A percentile compares a stretch with the other conserved stretches of the same genome.
phyloP scores from a whole-genome alignment of 2,888 invertebrate species.

The Rotaria socialis region DNA sequence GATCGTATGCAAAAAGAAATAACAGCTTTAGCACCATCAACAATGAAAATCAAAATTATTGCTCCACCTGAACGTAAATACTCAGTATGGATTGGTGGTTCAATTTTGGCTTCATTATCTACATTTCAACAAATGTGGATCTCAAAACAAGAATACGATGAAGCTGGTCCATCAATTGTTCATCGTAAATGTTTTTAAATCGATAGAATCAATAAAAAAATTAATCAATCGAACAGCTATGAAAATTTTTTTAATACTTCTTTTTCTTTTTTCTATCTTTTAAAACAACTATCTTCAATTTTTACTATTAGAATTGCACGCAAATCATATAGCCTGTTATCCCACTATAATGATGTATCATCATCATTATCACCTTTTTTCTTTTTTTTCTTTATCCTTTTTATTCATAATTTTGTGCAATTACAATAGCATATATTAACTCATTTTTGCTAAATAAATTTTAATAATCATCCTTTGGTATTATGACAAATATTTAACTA shows the following conservation, averaged over 20 bases:
- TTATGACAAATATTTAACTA: neutral
- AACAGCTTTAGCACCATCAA: slow-evolving; percentile 79
- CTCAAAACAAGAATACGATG: slow-evolving; percentile 52
- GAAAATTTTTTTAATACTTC: neutral
- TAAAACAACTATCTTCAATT: neutral
- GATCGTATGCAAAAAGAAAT: slow-evolving; percentile 53
- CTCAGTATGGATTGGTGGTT: slow-evolving; percentile 74
- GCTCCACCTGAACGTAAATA: slow-evolving; percentile 83
- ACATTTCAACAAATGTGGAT: slow-evolving; percentile 56
- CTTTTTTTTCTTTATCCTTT: neutral
- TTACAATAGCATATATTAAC: neutral
- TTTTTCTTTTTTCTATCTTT: neutral
- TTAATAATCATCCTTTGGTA: neutral
- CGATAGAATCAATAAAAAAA: neutral
- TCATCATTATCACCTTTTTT: neutral
- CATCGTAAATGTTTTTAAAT: slow-evolving; percentile 45
- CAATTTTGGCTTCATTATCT: slow-evolving; percentile 51
- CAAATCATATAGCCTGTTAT: neutral
- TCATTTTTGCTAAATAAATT: neutral
- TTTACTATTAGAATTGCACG: slow-evolving; percentile 14
- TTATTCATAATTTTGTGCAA: slow-evolving; percentile 19
- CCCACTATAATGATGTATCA: neutral
- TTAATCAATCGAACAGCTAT: neutral
- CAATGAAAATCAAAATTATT: slow-evolving; percentile 91
- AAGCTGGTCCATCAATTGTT: slow-evolving; percentile 47